Evolutionary conservation across 2,888 invertebrate genomes (phyloP).

Genomic region (Acronicta aceris): DNA sequence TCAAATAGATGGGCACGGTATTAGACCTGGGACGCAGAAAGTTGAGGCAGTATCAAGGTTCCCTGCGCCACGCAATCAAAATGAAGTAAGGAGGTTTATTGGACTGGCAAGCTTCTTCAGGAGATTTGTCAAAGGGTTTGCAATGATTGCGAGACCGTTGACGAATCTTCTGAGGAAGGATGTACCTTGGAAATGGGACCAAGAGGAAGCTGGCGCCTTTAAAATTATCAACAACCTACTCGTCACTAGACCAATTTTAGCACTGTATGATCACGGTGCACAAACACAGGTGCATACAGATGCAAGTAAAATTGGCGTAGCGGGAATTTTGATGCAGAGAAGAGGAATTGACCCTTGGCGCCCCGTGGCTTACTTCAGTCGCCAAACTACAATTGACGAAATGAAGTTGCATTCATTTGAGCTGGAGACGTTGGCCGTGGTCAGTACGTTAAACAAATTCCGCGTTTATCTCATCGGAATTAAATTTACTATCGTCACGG

Average conservation of each 20-base stretch:
- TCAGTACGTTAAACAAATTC: slow-evolving; percentile 42
- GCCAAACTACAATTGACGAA: slow-evolving; percentile 18
- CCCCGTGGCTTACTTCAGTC: slow-evolving; percentile 6
- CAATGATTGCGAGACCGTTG: slow-evolving; percentile 1
- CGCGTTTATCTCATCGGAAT: slow-evolving; percentile 34
- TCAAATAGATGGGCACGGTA: not conserved
- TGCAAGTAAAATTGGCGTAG: slow-evolving; percentile 9
- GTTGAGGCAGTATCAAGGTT: slow-evolving; percentile 3
- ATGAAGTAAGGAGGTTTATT: slow-evolving; percentile 14
- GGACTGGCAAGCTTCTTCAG: slow-evolving; percentile 10
- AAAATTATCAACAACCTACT: not conserved
- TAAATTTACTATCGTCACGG: not conserved
- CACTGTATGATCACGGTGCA: not conserved
- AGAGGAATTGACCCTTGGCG: not conserved
- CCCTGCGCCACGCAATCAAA: not conserved
- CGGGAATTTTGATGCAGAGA: slow-evolving; percentile 9
- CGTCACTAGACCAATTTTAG: slow-evolving; percentile 4
- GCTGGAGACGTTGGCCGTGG: slow-evolving; percentile 47
- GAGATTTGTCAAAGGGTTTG: slow-evolving; percentile 10
- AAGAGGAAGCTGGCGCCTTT: not conserved
- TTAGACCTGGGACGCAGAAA: not conserved
- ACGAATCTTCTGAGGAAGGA: slow-evolving; percentile 8
- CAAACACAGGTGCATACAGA: slow-evolving; percentile 14
- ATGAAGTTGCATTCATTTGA: slow-evolving; percentile 46
- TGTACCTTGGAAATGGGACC: slow-evolving; percentile 3